A percentile compares a stretch with the other conserved stretches of the same genome.
Conservation (phyloP, 2,113 vertebrate genomes). For the Genyomyrus donnyi region DNA sequence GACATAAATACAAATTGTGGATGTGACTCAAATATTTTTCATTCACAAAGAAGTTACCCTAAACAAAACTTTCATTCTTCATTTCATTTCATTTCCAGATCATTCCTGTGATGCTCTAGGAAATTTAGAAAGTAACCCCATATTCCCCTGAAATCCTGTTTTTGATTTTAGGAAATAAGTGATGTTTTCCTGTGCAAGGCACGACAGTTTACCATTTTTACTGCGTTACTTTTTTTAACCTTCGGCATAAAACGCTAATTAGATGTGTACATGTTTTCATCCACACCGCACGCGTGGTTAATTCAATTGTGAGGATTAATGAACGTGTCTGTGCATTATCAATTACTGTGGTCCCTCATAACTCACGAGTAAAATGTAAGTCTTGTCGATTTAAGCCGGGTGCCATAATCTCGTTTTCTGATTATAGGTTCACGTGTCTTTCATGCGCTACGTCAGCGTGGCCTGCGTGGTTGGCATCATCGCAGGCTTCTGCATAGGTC, state of each 20-base stretch:
- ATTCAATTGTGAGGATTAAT: not conserved
- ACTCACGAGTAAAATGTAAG: not conserved
- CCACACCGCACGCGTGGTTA: not conserved
- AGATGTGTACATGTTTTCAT: not conserved
- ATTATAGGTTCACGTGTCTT: conserved; percentile 52
- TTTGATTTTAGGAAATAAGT: conserved; percentile 10
- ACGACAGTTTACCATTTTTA: conserved; percentile 8
- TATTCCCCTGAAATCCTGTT: not conserved
- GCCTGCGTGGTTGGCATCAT: conserved; percentile 78
- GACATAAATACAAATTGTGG: not conserved
- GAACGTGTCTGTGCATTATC: not conserved
- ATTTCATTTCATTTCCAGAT: not conserved
- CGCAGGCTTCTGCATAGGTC: conserved; percentile 82
- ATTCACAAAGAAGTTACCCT: not conserved
- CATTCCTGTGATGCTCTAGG: not conserved
- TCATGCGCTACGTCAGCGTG: conserved; percentile 71
- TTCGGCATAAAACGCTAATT: not conserved
- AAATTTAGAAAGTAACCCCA: not conserved
- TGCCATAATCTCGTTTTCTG: conserved; percentile 16
- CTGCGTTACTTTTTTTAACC: not conserved
- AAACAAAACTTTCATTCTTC: not conserved
- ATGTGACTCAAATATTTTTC: not conserved
- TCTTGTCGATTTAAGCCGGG: not conserved
- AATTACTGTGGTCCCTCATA: not conserved
- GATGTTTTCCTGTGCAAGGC: not conserved